Evolutionary conservation across 2,113 vertebrate species (phyloP).

Genomic region (Carassius auratus): DNA sequence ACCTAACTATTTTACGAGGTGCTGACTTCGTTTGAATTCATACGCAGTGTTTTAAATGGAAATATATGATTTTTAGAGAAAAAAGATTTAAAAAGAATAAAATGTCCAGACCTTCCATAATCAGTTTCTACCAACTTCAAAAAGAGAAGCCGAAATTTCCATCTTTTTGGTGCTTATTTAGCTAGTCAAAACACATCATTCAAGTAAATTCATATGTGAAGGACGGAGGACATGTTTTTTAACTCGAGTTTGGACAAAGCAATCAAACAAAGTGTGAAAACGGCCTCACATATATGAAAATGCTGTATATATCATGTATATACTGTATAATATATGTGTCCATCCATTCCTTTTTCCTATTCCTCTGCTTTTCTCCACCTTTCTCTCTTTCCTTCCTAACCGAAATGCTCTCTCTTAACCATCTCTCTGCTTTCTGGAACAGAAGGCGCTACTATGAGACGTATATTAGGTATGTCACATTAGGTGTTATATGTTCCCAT

Average conservation of each 20-base stretch:
- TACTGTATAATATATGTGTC: slow-evolving; percentile 62
- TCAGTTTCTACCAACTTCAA: not conserved
- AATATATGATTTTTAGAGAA: not conserved
- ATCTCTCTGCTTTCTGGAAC: slow-evolving; percentile 83
- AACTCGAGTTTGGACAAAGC: not conserved
- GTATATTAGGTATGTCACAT: slow-evolving; percentile 92
- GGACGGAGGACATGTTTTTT: not conserved
- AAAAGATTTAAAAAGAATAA: too few species aligned
- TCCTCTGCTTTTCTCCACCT: slow-evolving; percentile 49
- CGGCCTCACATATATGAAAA: slow-evolving; percentile 58
- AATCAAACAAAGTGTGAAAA: not conserved
- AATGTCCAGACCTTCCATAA: not conserved
- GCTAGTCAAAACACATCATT: not conserved
- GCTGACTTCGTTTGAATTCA: not conserved
- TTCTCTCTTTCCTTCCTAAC: slow-evolving; percentile 70
- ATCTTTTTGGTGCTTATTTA: not conserved
- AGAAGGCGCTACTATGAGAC: slow-evolving; percentile 99
- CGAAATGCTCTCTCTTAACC: slow-evolving; percentile 77
- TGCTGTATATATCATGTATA: slow-evolving; percentile 72
- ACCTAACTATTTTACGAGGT: not conserved
- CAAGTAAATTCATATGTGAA: not conserved
- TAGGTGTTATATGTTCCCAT: slow-evolving; percentile 13
- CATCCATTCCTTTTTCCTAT: slow-evolving; percentile 43
- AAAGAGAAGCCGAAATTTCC: not conserved
- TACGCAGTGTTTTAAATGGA: not conserved